Evolutionary conservation across 2,113 vertebrate genomes (phyloP).

Genomic region (Sterrhoptilus dennistouni): DNA sequence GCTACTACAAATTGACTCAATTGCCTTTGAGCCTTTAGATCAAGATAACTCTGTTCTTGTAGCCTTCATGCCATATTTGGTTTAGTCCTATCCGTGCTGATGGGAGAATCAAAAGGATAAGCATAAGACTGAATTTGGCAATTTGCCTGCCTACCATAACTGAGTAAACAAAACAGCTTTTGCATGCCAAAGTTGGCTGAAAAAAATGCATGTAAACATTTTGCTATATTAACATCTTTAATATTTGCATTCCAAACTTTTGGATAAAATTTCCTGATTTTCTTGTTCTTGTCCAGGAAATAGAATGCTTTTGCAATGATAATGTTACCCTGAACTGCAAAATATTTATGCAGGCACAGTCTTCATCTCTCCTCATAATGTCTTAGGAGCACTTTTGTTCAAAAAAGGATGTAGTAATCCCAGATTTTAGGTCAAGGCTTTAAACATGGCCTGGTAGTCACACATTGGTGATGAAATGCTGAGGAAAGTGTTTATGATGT

Average conservation of each 20-base stretch:
- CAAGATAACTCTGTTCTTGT: not conserved
- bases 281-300: not conserved
- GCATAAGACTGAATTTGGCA: not conserved
- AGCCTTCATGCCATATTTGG: not conserved
- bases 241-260: not conserved
- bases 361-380: accelerated
- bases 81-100: not conserved
- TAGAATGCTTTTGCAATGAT: not conserved
- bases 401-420: not conserved
- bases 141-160: not conserved
- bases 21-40: not conserved
- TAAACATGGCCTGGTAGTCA: not conserved
- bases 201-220: not conserved
- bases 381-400: not conserved
- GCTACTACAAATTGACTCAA: not conserved
- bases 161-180: not conserved
- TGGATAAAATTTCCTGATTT: not conserved
- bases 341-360: not conserved
- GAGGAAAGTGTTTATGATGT: not conserved
- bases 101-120: not conserved
- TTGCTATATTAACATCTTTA: not conserved
- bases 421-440: not conserved
- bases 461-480: not conserved
- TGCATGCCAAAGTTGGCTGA: not conserved
- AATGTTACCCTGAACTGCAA: not conserved